Evolutionary conservation across 2,797 vertebrate species (phyloP).

Genomic region (Tolypeutes matacus): DNA sequence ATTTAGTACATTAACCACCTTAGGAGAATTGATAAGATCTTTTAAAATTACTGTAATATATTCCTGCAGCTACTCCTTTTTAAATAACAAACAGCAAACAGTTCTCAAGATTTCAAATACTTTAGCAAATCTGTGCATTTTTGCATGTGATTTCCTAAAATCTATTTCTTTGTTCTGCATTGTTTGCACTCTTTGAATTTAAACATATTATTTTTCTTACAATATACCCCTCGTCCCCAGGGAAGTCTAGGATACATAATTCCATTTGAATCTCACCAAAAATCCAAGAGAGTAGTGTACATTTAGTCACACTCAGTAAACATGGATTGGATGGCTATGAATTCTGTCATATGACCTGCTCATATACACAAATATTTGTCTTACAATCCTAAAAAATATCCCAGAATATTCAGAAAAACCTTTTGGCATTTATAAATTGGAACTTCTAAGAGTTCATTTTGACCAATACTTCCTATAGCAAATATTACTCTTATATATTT

Average conservation of each 20-base stretch:
- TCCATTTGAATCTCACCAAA: not conserved
- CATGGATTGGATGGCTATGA: not conserved
- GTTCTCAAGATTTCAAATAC: not conserved
- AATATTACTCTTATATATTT: slow-evolving; percentile 1
- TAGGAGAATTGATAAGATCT: slow-evolving; percentile 44
- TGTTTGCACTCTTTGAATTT: slow-evolving; percentile 15
- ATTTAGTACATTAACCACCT: slow-evolving; percentile 32
- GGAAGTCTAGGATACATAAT: not conserved
- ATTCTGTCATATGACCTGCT: not conserved
- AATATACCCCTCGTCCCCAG: not conserved
- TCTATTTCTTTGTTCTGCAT: not conserved
- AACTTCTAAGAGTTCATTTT: slow-evolving; percentile 33
- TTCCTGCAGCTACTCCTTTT: not conserved
- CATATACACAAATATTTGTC: not conserved
- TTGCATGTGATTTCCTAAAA: slow-evolving; percentile 1
- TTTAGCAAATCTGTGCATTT: not conserved
- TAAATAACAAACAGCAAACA: not conserved
- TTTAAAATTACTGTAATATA: slow-evolving; percentile 28
- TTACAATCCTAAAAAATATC: not conserved
- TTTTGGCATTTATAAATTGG: not conserved
- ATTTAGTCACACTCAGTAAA: not conserved
- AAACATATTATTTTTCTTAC: not conserved
- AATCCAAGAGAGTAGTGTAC: not conserved
- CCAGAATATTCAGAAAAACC: not conserved
- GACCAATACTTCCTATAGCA: not conserved